These are phyloP conservation scores for Onthophagus sagittarius DNA, from an alignment of 2,888 invertebrate species.

Conservation along the genomic window DNA sequence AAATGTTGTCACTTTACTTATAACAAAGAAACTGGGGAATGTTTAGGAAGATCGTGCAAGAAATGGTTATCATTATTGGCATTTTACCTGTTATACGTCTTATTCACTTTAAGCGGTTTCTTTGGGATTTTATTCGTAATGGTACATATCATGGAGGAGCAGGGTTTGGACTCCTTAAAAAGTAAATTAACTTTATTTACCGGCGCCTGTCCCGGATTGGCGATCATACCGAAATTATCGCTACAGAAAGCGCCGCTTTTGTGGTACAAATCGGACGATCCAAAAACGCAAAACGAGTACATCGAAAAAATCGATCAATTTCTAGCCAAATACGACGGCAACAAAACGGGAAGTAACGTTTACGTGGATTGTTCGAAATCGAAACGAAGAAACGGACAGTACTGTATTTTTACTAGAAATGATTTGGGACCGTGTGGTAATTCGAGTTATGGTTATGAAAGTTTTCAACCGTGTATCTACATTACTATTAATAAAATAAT, in stretches of 20 bases:
- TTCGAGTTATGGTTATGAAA: conserved; percentile 14
- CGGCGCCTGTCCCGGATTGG: neutral
- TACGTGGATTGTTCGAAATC: conserved; percentile 18
- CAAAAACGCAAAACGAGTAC: neutral
- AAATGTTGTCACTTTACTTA: neutral
- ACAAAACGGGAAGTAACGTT: neutral
- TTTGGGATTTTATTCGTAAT: neutral
- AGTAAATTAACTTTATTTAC: neutral
- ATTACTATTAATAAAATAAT: conserved; percentile 16
- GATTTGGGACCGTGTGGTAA: conserved; percentile 16
- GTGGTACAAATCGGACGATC: neutral
- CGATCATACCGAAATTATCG: neutral
- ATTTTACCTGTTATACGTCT: neutral
- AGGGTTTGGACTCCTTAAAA: neutral
- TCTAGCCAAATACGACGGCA: conserved; percentile 13
- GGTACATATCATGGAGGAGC: neutral
- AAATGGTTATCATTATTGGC: neutral
- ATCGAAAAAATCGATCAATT: conserved; percentile 15
- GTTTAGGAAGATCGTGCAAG: neutral
- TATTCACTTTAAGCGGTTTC: neutral
- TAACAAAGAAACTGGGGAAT: neutral
- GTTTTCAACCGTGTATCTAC: conserved; percentile 15
- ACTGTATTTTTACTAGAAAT: conserved; percentile 13
- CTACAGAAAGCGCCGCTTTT: neutral
- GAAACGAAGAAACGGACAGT: neutral